Conservation (phyloP, 2,888 invertebrate species). For the Syritta pipiens region DNA sequence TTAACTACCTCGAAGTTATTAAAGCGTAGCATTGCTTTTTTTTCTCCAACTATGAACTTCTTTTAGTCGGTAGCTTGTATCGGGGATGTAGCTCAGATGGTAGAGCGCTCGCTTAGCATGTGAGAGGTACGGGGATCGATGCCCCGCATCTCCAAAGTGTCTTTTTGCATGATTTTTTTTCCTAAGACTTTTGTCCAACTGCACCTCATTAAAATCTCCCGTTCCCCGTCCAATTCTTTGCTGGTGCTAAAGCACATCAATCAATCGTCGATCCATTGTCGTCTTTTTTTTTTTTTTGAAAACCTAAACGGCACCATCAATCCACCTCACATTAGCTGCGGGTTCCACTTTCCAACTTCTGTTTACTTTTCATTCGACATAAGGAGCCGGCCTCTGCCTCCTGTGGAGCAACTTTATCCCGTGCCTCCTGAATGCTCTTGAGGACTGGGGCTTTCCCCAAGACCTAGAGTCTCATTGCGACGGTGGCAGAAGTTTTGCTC, state of each 20-base stretch:
- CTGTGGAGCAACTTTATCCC: conserved; percentile 22
- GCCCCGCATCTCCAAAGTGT: conserved; percentile 71
- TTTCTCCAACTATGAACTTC: no score
- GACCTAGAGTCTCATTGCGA: no score
- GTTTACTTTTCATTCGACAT: conserved; percentile 65
- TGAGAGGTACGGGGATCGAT: conserved; percentile 72
- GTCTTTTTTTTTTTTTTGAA: no score
- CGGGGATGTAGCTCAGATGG: conserved; percentile 77
- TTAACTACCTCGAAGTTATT: no score
- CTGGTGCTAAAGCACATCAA: no score
- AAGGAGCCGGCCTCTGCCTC: conserved; percentile 2
- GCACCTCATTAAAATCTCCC: no score
- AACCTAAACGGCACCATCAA: no score
- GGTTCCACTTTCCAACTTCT: conserved; percentile 38
- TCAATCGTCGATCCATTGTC: no score
- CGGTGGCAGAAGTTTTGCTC: conserved; percentile 42
- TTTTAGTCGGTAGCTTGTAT: neutral
- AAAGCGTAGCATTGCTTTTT: neutral
- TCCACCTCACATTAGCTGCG: conserved; percentile 48
- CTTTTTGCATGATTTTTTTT: neutral
- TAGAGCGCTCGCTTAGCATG: conserved; percentile 76
- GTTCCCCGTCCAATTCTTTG: no score
- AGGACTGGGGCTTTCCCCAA: conserved; percentile 11
- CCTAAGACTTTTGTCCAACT: no score
- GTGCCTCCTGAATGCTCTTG: neutral